Evolutionary conservation across 2,888 invertebrate genomes (phyloP).

Genomic region (Achlya flavicornis): DNA sequence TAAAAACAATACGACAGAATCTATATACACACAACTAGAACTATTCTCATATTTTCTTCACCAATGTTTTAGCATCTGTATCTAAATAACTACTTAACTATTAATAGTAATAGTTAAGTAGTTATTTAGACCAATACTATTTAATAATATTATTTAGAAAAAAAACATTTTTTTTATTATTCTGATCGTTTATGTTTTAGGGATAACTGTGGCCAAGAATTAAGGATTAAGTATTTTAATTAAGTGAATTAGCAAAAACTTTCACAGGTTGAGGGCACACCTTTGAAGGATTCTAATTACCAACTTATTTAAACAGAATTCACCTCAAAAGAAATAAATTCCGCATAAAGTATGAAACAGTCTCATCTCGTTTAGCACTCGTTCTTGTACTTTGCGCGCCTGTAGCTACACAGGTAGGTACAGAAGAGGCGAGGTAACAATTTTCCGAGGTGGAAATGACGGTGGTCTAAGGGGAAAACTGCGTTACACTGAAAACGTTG

Average conservation of each 20-base stretch:
- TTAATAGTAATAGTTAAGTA: too few relatives aligned
- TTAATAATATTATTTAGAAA: too few relatives aligned
- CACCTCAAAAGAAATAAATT: conserved; percentile 32
- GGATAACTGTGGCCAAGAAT: too few relatives aligned
- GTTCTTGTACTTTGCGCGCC: conserved; percentile 43
- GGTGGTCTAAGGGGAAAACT: conserved; percentile 54
- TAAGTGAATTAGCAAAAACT: neutral
- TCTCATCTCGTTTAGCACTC: conserved; percentile 50
- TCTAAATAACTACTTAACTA: too few relatives aligned
- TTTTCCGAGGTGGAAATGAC: conserved; percentile 62
- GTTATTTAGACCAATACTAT: too few relatives aligned
- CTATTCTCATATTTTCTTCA: neutral
- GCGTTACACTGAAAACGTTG: conserved; percentile 51
- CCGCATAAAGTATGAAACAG: conserved; percentile 40
- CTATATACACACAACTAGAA: neutral
- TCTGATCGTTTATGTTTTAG: too few relatives aligned
- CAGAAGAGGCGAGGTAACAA: conserved; percentile 55
- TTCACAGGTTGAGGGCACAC: neutral
- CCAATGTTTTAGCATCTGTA: too few relatives aligned
- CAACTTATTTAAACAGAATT: conserved; percentile 23
- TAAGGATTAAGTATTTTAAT: too few relatives aligned
- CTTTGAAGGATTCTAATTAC: conserved; percentile 8
- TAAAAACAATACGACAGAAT: neutral
- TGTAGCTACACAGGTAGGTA: conserved; percentile 31
- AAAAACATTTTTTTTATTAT: too few relatives aligned